A percentile compares a stretch with the other conserved stretches of the same genome.
Conservation (phyloP, 2,113 vertebrate genomes). For the Oryzias javanicus region DNA sequence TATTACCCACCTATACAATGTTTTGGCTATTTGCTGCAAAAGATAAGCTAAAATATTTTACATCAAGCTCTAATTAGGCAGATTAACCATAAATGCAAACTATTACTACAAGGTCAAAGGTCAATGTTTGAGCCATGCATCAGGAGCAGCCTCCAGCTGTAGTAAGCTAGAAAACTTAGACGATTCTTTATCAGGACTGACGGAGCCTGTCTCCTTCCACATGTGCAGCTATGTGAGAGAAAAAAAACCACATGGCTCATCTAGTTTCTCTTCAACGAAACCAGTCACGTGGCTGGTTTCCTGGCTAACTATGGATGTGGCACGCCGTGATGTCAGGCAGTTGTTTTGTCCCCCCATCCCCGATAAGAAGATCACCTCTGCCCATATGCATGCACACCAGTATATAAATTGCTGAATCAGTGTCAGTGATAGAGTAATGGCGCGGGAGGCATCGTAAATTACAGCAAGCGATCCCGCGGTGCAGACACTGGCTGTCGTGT, state of each 20-base stretch:
- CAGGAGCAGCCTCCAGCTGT: constrained; percentile 1
- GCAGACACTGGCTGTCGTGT: constrained; percentile 86
- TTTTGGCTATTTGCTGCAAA: not conserved
- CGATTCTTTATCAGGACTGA: constrained; percentile 11
- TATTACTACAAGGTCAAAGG: constrained; percentile 28
- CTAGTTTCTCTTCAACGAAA: constrained; percentile 58
- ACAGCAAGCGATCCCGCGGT: constrained; percentile 83
- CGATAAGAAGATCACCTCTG: constrained; percentile 77
- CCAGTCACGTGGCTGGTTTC: constrained; percentile 66
- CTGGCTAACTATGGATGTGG: constrained; percentile 72
- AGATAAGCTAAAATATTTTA: not conserved
- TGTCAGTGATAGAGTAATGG: constrained; percentile 95
- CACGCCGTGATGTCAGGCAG: constrained; percentile 64
- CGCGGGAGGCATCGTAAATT: constrained; percentile 88
- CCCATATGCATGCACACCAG: constrained; percentile 76
- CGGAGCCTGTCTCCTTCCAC: constrained; percentile 5
- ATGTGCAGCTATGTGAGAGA: constrained; percentile 24
- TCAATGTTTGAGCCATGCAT: not conserved
- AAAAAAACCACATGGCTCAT: constrained; percentile 45
- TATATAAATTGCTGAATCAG: constrained; percentile 92
- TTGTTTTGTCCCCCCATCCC: constrained; percentile 59
- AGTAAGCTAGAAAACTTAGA: constrained; percentile 18
- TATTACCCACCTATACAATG: not conserved
- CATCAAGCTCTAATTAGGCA: not conserved
- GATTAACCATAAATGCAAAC: not conserved